Evolutionary conservation across 2,113 vertebrate genomes (phyloP), one percentile per base, ranked within the genome.

Genomic region (Antechinus stuartii): DNA sequence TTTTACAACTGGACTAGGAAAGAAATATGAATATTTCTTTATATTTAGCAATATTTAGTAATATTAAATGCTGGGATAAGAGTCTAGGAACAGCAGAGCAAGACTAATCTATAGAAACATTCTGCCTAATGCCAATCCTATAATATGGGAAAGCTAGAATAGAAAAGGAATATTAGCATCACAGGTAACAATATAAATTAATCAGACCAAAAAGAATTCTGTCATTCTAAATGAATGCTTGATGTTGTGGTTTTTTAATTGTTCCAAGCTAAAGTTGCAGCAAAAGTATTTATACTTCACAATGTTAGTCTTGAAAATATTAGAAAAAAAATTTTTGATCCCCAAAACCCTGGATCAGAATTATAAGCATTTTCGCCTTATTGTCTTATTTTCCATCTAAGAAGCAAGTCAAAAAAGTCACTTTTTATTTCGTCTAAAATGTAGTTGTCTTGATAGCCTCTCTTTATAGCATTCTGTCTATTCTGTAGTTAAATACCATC

Each of bases 21-120:
- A 94, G 93, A 24, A 96, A 53, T 52, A 52, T 52, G 8, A 52
- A 52, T 52, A 52, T 52, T 52, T 52, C 50, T 52, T 52, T 52
- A 52, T 89, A 55, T 52, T 52, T 52, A 53, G 94, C 96, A 95
- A 97, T 91, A 55, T 52, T 52, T 52, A 53, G 94, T 96, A 95
- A 97, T 91, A 68, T 93, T 91, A 93, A 97, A 94, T 93, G 92
- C 49, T 96, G 95, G 96, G 91, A 76, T 49, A 68, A 89, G 90
- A 76, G 49, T 49, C 96, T 97, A 95, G 97, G 95, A 91, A 93
- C 46, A 47, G 89, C 47, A 97, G 47, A 55, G 54, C 56, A 95
- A 92, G 47, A 54, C 56, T 91, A 96, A 96, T 97, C 95, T 97
- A 92, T 93, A 90, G 94, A 92, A 54, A 92, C 47, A n/a, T 91